phyloP scores from a whole-genome alignment of 1,140 invertebrate genomes.

The Drosophila pruinosa region DNA sequence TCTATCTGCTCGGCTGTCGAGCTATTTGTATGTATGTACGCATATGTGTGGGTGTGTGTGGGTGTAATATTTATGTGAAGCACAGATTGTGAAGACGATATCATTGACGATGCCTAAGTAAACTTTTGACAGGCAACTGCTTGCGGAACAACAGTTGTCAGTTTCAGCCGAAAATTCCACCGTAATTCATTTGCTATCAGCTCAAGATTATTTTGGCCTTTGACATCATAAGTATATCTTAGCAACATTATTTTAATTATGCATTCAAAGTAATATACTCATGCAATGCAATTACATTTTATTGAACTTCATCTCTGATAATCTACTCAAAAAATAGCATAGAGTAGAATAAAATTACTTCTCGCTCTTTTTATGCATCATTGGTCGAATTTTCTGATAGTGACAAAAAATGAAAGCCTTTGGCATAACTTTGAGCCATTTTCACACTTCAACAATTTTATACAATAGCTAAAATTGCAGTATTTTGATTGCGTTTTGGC shows the following conservation, averaged over 20 bases:
- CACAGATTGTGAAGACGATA: conserved; percentile 35
- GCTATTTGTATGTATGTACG: conserved; percentile 13
- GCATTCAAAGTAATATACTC: no score
- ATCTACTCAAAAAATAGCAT: not conserved
- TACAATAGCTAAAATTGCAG: conserved; percentile 67
- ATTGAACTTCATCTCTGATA: not conserved
- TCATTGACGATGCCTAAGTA: conserved; percentile 50
- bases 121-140: conserved; percentile 67
- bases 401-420: conserved; percentile 15
- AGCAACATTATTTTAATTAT: not conserved
- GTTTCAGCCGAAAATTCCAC: conserved; percentile 26
- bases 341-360: no score
- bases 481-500: conserved; percentile 3
- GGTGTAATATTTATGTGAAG: conserved; percentile 63
- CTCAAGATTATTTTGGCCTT: conserved; percentile 5
- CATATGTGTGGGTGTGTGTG: conserved; percentile 7
- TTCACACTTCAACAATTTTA: conserved; percentile 68
- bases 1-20: conserved; percentile 38
- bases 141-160: conserved; percentile 56
- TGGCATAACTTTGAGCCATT: conserved; percentile 55
- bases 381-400: conserved; percentile 11
- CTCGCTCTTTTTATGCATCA: conserved; percentile 9
- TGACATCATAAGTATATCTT: not conserved
- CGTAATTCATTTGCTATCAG: conserved; percentile 31
- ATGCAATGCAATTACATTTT: no score